A percentile compares a stretch with the other conserved stretches of the same genome.
Evolutionary conservation across 1,140 invertebrate genomes (phyloP).

Genomic region (Andrena cerasifolii): DNA sequence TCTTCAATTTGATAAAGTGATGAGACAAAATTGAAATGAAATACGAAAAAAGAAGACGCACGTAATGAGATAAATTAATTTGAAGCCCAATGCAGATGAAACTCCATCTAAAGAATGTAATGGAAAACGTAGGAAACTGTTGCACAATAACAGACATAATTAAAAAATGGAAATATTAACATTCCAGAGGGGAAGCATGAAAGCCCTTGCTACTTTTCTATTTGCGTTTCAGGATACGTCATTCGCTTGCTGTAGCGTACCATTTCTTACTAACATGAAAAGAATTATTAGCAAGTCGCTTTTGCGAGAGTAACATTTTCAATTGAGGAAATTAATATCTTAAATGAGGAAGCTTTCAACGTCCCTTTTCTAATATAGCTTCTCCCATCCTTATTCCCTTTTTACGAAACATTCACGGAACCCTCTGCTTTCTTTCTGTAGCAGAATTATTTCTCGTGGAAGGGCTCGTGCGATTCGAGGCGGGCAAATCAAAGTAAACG

Average conservation of each 20-base stretch:
- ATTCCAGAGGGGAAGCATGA: background rate
- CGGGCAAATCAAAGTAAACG: too few species aligned
- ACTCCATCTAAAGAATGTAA: background rate
- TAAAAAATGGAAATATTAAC: background rate
- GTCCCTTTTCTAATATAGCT: too few species aligned
- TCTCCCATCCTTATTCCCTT: background rate
- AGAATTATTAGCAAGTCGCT: background rate
- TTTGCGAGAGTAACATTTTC: background rate
- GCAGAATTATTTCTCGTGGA: background rate
- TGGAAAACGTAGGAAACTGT: background rate
- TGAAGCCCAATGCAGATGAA: background rate
- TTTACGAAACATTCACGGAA: background rate
- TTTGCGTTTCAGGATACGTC: background rate
- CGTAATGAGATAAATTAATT: background rate
- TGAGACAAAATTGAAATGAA: background rate
- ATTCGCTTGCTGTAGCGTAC: background rate
- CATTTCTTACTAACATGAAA: background rate
- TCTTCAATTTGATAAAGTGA: background rate
- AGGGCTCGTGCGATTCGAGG: background rate
- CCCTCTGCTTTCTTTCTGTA: too few species aligned
- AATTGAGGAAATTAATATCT: slow-evolving; percentile 21
- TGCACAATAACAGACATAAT: background rate
- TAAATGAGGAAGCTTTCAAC: background rate
- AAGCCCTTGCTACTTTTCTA: background rate
- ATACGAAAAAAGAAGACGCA: background rate